phyloP scores from a whole-genome alignment of 92 coral and sea anemone genomes.

The Zoanthus solanderi region DNA sequence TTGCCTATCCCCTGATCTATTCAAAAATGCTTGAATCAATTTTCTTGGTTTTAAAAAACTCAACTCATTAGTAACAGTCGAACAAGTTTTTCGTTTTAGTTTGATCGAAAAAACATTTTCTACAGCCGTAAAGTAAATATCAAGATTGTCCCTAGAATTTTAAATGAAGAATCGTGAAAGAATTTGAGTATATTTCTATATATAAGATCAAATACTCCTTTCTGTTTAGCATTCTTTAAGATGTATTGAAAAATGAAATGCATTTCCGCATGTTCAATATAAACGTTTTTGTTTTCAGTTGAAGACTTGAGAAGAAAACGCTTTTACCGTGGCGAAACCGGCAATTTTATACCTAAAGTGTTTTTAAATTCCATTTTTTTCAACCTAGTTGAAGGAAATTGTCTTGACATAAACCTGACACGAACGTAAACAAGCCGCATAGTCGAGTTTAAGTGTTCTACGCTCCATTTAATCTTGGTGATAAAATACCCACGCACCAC shows the following conservation, averaged over 20 bases:
- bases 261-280: constrained; percentile 10
- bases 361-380: not conserved
- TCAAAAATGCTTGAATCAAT: too few relatives aligned
- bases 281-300: not conserved
- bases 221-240: not conserved
- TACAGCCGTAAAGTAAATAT: too few relatives aligned
- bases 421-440: not conserved
- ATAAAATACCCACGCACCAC: not conserved
- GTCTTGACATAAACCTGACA: not conserved
- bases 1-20: too few relatives aligned
- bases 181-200: not conserved
- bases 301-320: not conserved
- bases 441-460: not conserved
- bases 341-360: not conserved
- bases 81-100: too few relatives aligned
- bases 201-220: not conserved
- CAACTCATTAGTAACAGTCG: too few relatives aligned
- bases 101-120: too few relatives aligned
- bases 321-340: not conserved
- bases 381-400: not conserved
- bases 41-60: too few relatives aligned
- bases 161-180: not conserved
- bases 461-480: not conserved
- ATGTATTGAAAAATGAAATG: not conserved
- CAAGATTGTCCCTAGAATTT: not conserved